A percentile compares a stretch with the other conserved stretches of the same genome.
phyloP scores from a whole-genome alignment of 2,113 vertebrate species.

The Scatophagus argus region DNA sequence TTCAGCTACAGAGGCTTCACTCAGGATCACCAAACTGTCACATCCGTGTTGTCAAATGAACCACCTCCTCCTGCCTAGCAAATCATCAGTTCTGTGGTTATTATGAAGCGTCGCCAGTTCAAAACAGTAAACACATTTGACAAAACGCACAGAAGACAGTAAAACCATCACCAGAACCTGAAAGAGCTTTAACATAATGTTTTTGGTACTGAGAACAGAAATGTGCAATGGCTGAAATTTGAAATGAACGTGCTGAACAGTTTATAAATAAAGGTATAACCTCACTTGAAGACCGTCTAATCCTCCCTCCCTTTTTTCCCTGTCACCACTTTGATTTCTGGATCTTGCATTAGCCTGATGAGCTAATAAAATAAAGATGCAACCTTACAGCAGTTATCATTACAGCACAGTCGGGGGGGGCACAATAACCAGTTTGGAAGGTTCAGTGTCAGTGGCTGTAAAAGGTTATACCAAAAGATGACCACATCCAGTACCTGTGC shows the following conservation, averaged over 20 bases:
- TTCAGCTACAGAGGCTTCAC: conserved; percentile 7
- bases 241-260: neutral
- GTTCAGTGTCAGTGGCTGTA: neutral
- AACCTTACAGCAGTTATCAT: too few relatives aligned
- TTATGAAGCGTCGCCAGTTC: neutral
- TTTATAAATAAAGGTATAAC: neutral
- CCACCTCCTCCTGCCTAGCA: neutral
- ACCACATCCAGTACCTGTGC: neutral
- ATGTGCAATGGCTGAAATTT: neutral
- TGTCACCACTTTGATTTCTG: neutral
- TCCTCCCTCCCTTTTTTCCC: too few relatives aligned
- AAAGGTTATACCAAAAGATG: neutral
- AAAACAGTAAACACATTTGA: neutral
- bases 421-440: neutral
- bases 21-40: neutral
- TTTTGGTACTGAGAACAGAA: neutral
- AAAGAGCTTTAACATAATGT: neutral
- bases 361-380: neutral
- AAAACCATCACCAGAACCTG: neutral
- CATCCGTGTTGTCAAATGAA: neutral
- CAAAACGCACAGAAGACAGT: neutral
- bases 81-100: neutral
- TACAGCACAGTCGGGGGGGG: too few relatives aligned
- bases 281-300: neutral
- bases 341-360: neutral